Evolutionary conservation across 2,888 invertebrate species (phyloP), one percentile per base, ranked within the genome.

Genomic region (Octodonta nipae): DNA sequence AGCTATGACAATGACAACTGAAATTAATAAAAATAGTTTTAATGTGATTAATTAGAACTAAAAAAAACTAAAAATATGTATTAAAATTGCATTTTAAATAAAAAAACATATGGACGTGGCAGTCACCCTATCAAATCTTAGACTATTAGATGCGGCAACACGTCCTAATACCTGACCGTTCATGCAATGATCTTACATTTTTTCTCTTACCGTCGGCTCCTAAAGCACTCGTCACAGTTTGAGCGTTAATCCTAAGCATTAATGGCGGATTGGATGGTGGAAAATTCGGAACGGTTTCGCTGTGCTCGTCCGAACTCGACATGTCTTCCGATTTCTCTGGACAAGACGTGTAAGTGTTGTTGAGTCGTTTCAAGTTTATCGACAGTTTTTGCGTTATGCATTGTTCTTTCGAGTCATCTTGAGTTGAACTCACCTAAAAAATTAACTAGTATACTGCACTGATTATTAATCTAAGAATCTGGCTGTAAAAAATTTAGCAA

Each of bases 351-450:
- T 72, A 76, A 4, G 77, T 77, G 56, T 76, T 75, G 55, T 76
- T 79, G 45, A 81, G 61, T 49, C 80, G 70, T 55, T 77, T 75
- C 47, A 83, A 63, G 51, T 76, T 82, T 49, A 83, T 80, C 26
- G 80, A 80, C 34, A 83, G 60, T 54, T 81, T 81, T 46, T 80
- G 79, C 40, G 76, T 76, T 36, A 78, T 65, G 59, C 75, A 76
- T 51, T 73, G 71, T 47, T 75, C 77, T 62, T 78, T 78, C 3
- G 50, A 45, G 20, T 53, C 51, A 58, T 68, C 54, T 27, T 50
- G 51, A 6, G 51, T 49, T 12, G 51, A 52, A 42, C 52, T 55
- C 5, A 52, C 53, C 54, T 54, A 30, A 30, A 35, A 34, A n/a
- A n/a, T n/a, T n/a, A n/a, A n/a, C n/a, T n/a, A n/a, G n/a, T n/a